Base-by-base conservation (phyloP, 2,113 vertebrate genomes). In the Strigops habroptila region DNA sequence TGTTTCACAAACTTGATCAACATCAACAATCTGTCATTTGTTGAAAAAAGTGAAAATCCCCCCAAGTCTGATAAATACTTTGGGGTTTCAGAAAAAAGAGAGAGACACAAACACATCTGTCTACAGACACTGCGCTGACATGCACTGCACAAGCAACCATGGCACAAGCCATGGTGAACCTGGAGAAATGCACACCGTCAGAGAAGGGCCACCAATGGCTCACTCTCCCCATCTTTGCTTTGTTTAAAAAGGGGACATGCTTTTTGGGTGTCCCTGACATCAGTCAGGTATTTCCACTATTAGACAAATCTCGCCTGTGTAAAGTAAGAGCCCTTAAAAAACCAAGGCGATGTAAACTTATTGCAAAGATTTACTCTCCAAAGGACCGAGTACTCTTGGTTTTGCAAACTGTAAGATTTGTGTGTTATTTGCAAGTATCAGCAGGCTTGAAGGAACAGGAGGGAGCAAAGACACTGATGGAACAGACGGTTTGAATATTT, bases 141-240 rank as follows among this genome's bases (percentile, higher is more conserved):
- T 0, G 1, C 1, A 9, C 0, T 23, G 70, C 49, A 41, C 28
- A 48, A 1, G 8, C 24, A 90, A 25, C 41, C 8, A 6, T 0
- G 62, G 65, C 14, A 30, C 21, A 39, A 15, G 48, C 1, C 7
- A 18, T 41, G 59, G 62, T 28, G 77, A 71, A 24, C n/a, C 52
- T 48, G 59, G 30, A 70, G 64, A 81, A 37, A 44, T 4, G 4
- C 14, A 14, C 49, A 19, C 15, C 1, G 1, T 7, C 49, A 33
- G 5, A 82, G 52, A 73, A 91, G 12, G 37, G 31, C 6, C 37
- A 77, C 37, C 68, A 25, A 25, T 0, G 18, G 86, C 35, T 74
- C 51, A 12, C 23, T 23, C 31, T 25, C 62, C 59, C 41, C 44
- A 31, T 1, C 8, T 60, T 30, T 35, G n/a, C 51, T 81, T 41